Evolutionary conservation across 1,140 invertebrate species (phyloP).

Genomic region (Lepidostoma basale): DNA sequence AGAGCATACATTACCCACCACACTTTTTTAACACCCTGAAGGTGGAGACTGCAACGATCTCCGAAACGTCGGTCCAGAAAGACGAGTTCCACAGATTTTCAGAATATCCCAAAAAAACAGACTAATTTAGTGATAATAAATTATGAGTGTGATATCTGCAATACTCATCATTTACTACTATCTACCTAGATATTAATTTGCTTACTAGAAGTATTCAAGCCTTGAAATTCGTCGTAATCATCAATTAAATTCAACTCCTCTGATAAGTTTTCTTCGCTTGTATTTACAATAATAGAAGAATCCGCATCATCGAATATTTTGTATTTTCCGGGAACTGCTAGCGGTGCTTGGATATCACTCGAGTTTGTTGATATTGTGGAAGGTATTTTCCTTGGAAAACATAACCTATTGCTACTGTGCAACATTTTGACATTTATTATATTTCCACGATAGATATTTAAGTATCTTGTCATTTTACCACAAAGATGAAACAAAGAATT

Average conservation of each 20-base stretch:
- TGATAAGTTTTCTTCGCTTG: slow-evolving; percentile 64
- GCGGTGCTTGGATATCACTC: slow-evolving; percentile 41
- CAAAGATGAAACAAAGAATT: not conserved
- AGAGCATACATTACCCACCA: too few relatives aligned
- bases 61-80: too few relatives aligned
- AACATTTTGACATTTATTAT: not conserved
- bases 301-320: slow-evolving; percentile 69
- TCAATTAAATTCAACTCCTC: slow-evolving; percentile 54
- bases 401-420: slow-evolving; percentile 17
- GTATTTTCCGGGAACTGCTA: slow-evolving; percentile 59
- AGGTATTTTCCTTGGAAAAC: slow-evolving; percentile 27
- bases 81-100: too few relatives aligned
- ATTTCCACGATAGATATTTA: not conserved
- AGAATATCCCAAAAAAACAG: too few relatives aligned
- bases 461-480: too few relatives aligned
- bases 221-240: slow-evolving; percentile 61
- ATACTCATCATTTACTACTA: too few relatives aligned
- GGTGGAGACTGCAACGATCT: too few relatives aligned
- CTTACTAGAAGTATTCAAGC: slow-evolving; percentile 60
- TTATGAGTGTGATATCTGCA: too few relatives aligned
- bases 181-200: slow-evolving; percentile 18
- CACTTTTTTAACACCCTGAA: too few relatives aligned
- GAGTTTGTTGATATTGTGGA: slow-evolving; percentile 2
- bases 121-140: too few relatives aligned
- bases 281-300: slow-evolving; percentile 68